Evolutionary conservation across 2,113 vertebrate species (phyloP).

Genomic region (Eurypyga helias): DNA sequence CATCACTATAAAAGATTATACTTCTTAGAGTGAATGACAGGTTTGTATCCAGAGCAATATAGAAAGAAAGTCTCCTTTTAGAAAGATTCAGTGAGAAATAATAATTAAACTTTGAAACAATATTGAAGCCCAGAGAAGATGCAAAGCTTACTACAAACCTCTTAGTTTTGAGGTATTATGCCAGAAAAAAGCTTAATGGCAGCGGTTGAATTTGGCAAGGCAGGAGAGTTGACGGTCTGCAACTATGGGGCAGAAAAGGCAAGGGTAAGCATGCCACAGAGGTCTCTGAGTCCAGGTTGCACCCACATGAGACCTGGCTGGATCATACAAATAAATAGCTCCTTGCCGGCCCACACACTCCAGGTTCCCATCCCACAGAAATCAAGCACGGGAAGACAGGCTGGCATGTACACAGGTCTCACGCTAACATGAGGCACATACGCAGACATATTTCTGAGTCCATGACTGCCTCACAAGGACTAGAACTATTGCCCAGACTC

Average conservation of each 20-base stretch:
- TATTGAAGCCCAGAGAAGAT: not conserved
- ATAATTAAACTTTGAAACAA: not conserved
- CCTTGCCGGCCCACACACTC: accelerated
- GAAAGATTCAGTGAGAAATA: not conserved
- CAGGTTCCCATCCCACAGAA: not conserved
- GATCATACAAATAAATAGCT: accelerated
- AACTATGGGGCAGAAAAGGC: not conserved
- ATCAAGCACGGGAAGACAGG: not conserved
- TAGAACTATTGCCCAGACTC: not conserved
- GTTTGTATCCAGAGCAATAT: not conserved
- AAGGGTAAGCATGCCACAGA: not conserved
- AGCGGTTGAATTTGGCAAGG: not conserved
- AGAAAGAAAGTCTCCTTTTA: not conserved
- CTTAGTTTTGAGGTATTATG: not conserved
- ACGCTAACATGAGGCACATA: not conserved
- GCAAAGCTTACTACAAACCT: not conserved
- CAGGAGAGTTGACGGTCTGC: not conserved
- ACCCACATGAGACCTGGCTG: not conserved
- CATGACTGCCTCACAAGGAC: not conserved
- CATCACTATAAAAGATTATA: not conserved
- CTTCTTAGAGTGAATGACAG: not conserved
- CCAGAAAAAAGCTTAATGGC: not conserved
- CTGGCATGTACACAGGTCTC: not conserved
- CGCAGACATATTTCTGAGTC: not conserved
- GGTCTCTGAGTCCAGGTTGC: not conserved